Percentiles rank a stretch among this genome's conserved stretches.
phyloP scores from a whole-genome alignment of 2,797 vertebrate genomes.

The Sebastes variabilis region DNA sequence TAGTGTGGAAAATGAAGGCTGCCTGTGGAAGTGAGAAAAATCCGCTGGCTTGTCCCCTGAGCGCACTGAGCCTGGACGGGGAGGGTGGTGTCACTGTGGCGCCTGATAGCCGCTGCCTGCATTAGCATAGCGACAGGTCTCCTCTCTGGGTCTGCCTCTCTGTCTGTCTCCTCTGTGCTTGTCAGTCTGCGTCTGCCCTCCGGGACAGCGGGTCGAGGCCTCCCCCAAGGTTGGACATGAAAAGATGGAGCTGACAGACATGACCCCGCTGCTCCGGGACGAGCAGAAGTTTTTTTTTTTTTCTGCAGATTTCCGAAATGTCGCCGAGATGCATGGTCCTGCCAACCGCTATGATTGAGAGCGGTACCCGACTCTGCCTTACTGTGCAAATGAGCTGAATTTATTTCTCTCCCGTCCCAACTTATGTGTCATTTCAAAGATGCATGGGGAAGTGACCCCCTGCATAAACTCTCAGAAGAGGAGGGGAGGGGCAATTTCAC shows the following conservation, averaged over 20 bases:
- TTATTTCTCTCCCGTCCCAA: constrained; percentile 16
- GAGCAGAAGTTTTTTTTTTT: not conserved
- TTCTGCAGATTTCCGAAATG: constrained; percentile 32
- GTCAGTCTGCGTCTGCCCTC: constrained; percentile 41
- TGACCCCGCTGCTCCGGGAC: constrained; percentile 19
- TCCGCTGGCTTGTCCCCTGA: constrained; percentile 45
- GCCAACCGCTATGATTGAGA: constrained; percentile 40
- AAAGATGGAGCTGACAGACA: constrained; percentile 51
- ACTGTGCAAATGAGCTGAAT: constrained; percentile 53
- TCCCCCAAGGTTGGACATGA: constrained; percentile 40
- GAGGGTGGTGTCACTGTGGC: constrained; percentile 36
- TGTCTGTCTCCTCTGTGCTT: constrained; percentile 38
- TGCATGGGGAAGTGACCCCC: constrained; percentile 41
- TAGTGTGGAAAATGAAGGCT: constrained; percentile 74
- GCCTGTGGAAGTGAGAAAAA: constrained; percentile 67
- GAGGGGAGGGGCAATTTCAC: constrained; percentile 17
- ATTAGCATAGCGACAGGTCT: constrained; percentile 59
- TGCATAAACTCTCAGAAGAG: constrained; percentile 39
- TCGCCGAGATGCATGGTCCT: constrained; percentile 23
- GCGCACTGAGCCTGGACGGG: constrained; percentile 13
- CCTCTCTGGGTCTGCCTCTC: constrained; percentile 32
- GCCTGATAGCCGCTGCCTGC: constrained; percentile 22
- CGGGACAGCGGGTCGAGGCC: constrained; percentile 29
- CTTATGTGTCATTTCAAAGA: constrained; percentile 45
- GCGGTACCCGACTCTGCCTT: not conserved